phyloP scores from a whole-genome alignment of 2,113 vertebrate genomes.

The Raja brachyura region DNA sequence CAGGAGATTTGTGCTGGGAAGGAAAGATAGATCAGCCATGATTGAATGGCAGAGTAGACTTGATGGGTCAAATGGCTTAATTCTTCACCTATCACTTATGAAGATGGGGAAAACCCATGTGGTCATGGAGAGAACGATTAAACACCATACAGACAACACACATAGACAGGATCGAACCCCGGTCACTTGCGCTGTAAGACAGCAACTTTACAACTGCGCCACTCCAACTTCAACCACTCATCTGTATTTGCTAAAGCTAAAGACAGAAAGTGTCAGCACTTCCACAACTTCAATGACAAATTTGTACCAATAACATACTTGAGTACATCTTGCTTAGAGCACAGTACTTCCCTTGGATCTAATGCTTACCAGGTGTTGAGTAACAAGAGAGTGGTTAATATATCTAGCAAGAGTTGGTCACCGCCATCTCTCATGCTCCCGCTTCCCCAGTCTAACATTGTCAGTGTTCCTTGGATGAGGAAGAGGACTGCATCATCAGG shows the following conservation, averaged over 20 bases:
- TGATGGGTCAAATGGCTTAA: no score
- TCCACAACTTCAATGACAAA: background rate
- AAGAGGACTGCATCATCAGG: slow-evolving; percentile 61
- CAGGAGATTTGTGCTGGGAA: no score
- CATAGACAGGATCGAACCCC: no score
- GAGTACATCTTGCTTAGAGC: background rate
- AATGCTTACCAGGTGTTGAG: slow-evolving; percentile 70
- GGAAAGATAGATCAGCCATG: no score
- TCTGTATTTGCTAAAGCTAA: background rate
- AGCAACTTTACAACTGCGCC: no score
- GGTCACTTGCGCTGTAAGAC: no score
- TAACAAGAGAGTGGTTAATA: slow-evolving; percentile 64
- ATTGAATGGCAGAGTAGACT: no score
- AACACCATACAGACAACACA: no score
- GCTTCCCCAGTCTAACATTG: slow-evolving; percentile 81
- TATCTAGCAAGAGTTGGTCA: slow-evolving; percentile 69
- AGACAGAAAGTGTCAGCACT: background rate
- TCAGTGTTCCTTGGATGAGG: slow-evolving; percentile 82
- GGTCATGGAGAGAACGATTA: no score
- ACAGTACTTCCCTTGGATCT: background rate
- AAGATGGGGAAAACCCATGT: no score
- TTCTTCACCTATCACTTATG: no score
- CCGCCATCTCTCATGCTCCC: slow-evolving; percentile 55
- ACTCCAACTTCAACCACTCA: background rate
- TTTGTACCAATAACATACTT: background rate